Evolutionary conservation across 2,888 invertebrate species (phyloP).

Genomic region (Brachyopa scutellaris): DNA sequence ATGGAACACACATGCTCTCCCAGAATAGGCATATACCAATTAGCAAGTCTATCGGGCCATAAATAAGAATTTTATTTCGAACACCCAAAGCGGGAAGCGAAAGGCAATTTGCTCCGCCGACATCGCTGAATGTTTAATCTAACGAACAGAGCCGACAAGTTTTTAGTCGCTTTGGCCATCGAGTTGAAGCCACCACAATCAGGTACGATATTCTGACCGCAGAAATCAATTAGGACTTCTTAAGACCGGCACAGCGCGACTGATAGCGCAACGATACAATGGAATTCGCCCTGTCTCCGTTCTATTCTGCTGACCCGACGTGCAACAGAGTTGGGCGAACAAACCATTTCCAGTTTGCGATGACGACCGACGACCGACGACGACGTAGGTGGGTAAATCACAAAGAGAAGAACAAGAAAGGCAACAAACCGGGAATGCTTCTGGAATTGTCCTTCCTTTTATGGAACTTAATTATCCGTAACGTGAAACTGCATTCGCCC

Average conservation of each 20-base stretch:
- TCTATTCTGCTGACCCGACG: conserved; percentile 40
- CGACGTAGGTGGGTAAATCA: conserved; percentile 56
- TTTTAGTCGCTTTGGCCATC: conserved; percentile 18
- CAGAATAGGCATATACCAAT: conserved; percentile 64
- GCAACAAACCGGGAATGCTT: conserved; percentile 39
- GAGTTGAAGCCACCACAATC: conserved; percentile 50
- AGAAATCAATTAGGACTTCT: conserved; percentile 69
- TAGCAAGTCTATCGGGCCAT: conserved; percentile 70
- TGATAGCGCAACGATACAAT: conserved; percentile 37
- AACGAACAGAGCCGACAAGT: conserved; percentile 63
- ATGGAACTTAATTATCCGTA: conserved; percentile 66
- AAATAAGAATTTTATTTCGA: conserved; percentile 70
- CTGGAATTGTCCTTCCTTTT: conserved; percentile 65
- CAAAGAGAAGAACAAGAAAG: conserved; percentile 42
- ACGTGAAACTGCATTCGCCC: conserved; percentile 59
- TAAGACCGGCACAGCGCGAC: conserved; percentile 25
- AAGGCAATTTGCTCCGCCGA: conserved; percentile 58
- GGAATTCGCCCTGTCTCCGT: conserved; percentile 32
- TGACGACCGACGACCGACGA: conserved; percentile 6
- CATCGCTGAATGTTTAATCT: conserved; percentile 51
- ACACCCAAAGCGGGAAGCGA: conserved; percentile 57
- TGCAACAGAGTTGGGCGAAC: conserved; percentile 51
- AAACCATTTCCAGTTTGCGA: conserved; percentile 28
- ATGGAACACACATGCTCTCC: conserved; percentile 62
- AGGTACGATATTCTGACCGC: conserved; percentile 65